A percentile compares a stretch with the other conserved stretches of the same genome.
Conservation (phyloP, 2,113 vertebrate genomes). For the Sinocyclocheilus grahami region DNA sequence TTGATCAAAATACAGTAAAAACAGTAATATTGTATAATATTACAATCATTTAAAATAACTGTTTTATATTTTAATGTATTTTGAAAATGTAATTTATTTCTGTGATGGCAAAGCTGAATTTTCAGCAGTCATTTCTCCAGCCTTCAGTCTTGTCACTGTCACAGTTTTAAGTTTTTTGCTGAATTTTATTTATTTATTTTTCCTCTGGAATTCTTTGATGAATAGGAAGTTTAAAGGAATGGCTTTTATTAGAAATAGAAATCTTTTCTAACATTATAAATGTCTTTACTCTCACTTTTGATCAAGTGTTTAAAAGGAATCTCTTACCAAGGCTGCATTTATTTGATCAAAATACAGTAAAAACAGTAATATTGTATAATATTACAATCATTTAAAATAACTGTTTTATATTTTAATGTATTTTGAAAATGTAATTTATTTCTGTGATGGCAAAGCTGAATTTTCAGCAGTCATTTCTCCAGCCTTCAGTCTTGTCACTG, state of each 20-base stretch:
- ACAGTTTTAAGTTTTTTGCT: too few relatives aligned
- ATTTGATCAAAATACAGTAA: too few relatives aligned
- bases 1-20: not conserved
- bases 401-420: not conserved
- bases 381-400: not conserved
- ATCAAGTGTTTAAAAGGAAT: too few relatives aligned
- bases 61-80: not conserved
- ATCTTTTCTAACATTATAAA: not conserved
- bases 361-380: too few relatives aligned
- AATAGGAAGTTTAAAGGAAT: not conserved
- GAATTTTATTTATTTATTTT: too few relatives aligned
- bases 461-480: not conserved
- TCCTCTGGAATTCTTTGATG: too few relatives aligned
- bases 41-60: not conserved
- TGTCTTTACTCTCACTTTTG: not conserved
- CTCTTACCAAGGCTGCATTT: too few relatives aligned
- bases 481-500: too few relatives aligned
- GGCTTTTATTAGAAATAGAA: not conserved
- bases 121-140: not conserved
- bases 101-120: not conserved
- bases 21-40: not conserved
- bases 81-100: not conserved
- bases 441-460: not conserved
- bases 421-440: not conserved
- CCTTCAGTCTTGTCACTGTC: too few relatives aligned